Base-by-base conservation (phyloP, 37 sponge, comb jelly and placozoan species). In the Spongilla lacustris region DNA sequence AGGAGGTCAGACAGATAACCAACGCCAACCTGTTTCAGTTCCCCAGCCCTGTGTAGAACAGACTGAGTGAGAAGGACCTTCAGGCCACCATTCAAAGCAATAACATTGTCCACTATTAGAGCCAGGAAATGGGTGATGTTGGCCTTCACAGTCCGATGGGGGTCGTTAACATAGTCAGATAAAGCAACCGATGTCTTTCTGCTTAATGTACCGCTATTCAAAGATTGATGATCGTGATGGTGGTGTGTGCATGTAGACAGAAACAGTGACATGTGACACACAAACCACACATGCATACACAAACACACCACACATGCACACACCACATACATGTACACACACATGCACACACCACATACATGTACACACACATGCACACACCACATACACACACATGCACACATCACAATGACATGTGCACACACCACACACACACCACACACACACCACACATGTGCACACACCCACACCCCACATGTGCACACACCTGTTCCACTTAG, bases 51-150 rank as follows among this genome's bases (percentile, higher is more conserved):
- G 38, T 41, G 76, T 0, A 26, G 66, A 36, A 77, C 36, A 19
- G 85, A 80, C 36, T 81, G 48, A 24, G 89, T 79, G 22, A 92
- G 81, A 31, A 92, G 77, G 31, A 71, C 69, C 38, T 85, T 88
- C 36, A 96, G 69, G 0, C 96, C 94, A 35, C 96, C 96, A 88
- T 78, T 80, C 24, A 82, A 80, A 0, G 50, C 86, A 6, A 96
- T 75, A 5, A 94, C 12, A 69, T 78, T 81, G 71, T 96, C 97
- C 19, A 78, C 87, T 25, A 79, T 84, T 3, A 96, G 83, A 17
- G 88, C 93, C 49, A 94, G 68, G 19, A 94, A 34, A n/a, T 96
- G 94, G 25, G 85, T 84, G 3, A 87, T 46, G 86, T 94, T 94
- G 24, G 92, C 58, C 21, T 58, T 58, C 4, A 58, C 58, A 58